Conservation (phyloP, 2,113 vertebrate genomes). For the Odontophorus gujanensis region DNA sequence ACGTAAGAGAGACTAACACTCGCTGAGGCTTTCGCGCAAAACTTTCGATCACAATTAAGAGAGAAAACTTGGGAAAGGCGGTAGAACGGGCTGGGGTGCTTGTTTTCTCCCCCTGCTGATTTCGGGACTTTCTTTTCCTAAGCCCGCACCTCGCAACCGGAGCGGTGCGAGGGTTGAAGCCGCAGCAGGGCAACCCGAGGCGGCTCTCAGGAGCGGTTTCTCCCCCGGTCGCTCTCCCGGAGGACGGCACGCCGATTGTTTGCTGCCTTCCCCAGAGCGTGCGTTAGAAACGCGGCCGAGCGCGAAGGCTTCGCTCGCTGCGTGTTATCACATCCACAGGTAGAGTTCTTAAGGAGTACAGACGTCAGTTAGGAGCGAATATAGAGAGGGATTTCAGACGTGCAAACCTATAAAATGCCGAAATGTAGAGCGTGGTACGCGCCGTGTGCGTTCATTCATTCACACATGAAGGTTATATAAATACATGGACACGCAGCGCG, state of each 20-base stretch:
- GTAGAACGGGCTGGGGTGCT: not conserved
- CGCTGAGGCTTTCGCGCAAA: conserved; percentile 46
- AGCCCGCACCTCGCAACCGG: conserved; percentile 19
- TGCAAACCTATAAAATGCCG: not conserved
- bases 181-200: conserved; percentile 30
- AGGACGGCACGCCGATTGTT: not conserved
- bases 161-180: not conserved
- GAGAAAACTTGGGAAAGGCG: conserved; percentile 20
- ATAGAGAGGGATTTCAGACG: not conserved
- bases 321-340: not conserved
- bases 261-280: not conserved
- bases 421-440: not conserved
- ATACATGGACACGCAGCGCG: not conserved
- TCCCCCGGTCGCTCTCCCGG: conserved; percentile 41
- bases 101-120: not conserved
- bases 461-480: conserved; percentile 42
- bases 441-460: conserved; percentile 53
- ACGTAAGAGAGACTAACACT: conserved; percentile 23
- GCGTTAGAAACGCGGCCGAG: not conserved
- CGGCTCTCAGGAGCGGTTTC: conserved; percentile 55
- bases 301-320: not conserved
- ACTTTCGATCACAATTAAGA: conserved; percentile 70
- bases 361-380: not conserved
- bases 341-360: not conserved
- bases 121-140: not conserved